phyloP scores from a whole-genome alignment of 1,140 invertebrate species.

The Drosophila erecta region DNA sequence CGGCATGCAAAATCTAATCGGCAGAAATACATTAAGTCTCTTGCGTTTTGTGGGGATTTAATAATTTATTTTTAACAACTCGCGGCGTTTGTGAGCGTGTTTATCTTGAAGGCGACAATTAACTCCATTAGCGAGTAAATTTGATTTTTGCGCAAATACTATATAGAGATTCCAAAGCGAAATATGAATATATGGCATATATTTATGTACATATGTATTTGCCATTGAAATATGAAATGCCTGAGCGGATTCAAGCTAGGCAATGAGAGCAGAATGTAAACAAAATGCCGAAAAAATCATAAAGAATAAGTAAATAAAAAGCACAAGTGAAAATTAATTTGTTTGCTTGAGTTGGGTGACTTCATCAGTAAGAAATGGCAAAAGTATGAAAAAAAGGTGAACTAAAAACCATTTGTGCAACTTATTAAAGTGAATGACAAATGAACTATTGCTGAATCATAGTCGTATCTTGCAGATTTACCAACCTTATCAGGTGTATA shows the following conservation, averaged over 20 bases:
- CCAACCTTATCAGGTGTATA: constrained; percentile 9
- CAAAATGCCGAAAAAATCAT: constrained; percentile 27
- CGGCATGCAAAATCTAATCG: constrained; percentile 74
- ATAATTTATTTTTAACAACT: constrained; percentile 58
- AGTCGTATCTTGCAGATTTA: not conserved
- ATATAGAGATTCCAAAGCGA: not conserved
- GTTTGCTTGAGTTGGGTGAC: constrained; percentile 33
- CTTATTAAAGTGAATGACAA: constrained; percentile 20
- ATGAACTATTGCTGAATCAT: constrained; percentile 34
- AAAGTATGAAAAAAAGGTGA: constrained; percentile 24
- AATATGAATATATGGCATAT: too few relatives aligned
- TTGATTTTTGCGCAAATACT: constrained; percentile 15
- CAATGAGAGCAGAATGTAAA: constrained; percentile 27
- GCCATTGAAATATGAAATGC: constrained; percentile 8
- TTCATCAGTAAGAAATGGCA: constrained; percentile 34
- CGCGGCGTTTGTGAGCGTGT: constrained; percentile 1
- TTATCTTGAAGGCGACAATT: constrained; percentile 51
- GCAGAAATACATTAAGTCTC: constrained; percentile 45
- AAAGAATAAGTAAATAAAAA: constrained; percentile 43
- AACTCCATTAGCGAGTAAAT: constrained; percentile 53
- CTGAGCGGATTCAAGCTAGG: constrained; percentile 7
- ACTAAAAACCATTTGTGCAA: constrained; percentile 27
- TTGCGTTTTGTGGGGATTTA: constrained; percentile 43
- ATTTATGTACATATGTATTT: not conserved
- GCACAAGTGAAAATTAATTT: constrained; percentile 32